Evolutionary conservation across 2,797 vertebrate species (phyloP).

Genomic region (Premnoplex brunnescens): DNA sequence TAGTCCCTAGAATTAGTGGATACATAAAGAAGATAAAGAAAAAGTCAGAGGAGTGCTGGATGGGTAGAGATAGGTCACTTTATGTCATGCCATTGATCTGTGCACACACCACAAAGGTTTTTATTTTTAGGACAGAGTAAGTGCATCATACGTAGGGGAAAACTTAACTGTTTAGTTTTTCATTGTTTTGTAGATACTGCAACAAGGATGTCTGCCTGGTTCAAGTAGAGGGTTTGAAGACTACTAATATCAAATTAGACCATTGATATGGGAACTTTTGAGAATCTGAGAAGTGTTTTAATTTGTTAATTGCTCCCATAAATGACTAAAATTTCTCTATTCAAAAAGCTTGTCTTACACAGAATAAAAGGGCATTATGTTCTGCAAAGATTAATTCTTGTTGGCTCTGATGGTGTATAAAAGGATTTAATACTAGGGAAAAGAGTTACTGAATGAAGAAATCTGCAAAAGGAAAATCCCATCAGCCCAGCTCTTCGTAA

Average conservation of each 20-base stretch:
- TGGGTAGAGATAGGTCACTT: not conserved
- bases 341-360: not conserved
- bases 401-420: not conserved
- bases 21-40: not conserved
- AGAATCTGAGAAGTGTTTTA: not conserved
- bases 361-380: not conserved
- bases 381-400: conserved; percentile 5
- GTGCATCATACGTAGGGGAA: not conserved
- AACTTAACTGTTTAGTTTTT: not conserved
- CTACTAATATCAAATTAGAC: not conserved
- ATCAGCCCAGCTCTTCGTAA: not conserved
- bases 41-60: not conserved
- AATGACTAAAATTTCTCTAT: not conserved
- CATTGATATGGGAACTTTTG: not conserved
- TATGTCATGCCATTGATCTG: not conserved
- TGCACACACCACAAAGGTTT: not conserved
- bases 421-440: not conserved
- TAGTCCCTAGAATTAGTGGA: not conserved
- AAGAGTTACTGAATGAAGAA: conserved; percentile 1
- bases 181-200: not conserved
- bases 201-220: not conserved
- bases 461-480: not conserved
- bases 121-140: not conserved
- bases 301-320: not conserved
- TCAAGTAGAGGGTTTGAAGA: not conserved